Evolutionary conservation across 1,140 invertebrate species (phyloP), one percentile per base, ranked within the genome.

Genomic region (Drosophila sucinea): DNA sequence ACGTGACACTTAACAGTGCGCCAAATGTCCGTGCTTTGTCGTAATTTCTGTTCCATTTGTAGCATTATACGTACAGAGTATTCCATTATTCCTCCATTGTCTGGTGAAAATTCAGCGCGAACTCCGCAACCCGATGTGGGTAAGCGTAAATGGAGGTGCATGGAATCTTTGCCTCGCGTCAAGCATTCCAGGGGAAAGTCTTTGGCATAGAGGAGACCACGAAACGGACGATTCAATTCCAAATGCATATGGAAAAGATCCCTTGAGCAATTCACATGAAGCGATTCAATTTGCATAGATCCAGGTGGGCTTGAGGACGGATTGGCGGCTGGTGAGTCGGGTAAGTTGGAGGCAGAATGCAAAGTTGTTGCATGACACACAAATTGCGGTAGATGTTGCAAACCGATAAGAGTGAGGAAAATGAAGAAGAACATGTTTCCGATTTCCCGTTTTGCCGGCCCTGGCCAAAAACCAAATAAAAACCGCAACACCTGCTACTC

Each of bases 121-220:
- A 96, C 94, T 0, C 95, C 95, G 77, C 95, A 96, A 0, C 95
- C 95, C 70, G 95, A 96, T 3, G 94, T 94, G 23, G 95, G 94
- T 35, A 96, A 80, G 23, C 93, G 93, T 2, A 96, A 81, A 0
- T 93, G 93, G 0, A 95, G 90, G 1, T 82, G 85, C 5, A 85
- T 85, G 35, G 91, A 85, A 47, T 92, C 90, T 62, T 91, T 92
- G 4, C 94, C 94, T 81, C 78, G 67, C 1, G 93, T 90, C 7
- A 93, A 92, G 78, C 95, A 96, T 79, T 95, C 95, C 60, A 94
- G 93, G 0, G 95, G 94, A 91, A 95, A 96, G 63, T 95, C 95
- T 87, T 95, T 95, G 35, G 95, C 94, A 75, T 95, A 96, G 3
- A 96, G 91, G 1, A 95, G 78, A 3, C 95, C 95, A 69, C 94